Evolutionary conservation across 2,888 invertebrate species (phyloP).

Genomic region (Chrysina gloriosa): DNA sequence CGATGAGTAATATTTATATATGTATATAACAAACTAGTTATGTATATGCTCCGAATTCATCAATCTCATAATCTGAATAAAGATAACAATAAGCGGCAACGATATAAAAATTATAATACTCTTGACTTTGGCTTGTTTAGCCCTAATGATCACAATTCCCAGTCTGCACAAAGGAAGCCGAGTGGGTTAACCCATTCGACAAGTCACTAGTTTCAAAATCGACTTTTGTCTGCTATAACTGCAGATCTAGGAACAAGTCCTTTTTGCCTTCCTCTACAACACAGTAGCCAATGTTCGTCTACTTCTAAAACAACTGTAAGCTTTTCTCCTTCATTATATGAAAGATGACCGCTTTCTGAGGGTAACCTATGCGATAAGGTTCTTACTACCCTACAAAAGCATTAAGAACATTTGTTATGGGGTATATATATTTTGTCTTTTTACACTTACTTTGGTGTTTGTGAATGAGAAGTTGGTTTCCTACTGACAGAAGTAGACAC

Average conservation of each 20-base stretch:
- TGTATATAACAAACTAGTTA: conserved; percentile 25
- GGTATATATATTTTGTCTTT: not conserved
- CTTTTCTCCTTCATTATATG: conserved; percentile 81
- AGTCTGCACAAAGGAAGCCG: conserved; percentile 30
- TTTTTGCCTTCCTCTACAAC: conserved; percentile 80
- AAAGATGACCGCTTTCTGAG: conserved; percentile 82
- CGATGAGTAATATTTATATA: conserved; percentile 11
- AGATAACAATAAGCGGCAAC: conserved; percentile 41
- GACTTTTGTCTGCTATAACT: conserved; percentile 67
- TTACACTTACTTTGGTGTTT: conserved; percentile 65
- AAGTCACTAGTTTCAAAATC: conserved; percentile 52
- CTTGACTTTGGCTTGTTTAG: conserved; percentile 23
- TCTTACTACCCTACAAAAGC: conserved; percentile 72
- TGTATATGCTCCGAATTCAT: conserved; percentile 28
- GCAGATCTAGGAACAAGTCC: conserved; percentile 81
- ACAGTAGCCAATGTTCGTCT: conserved; percentile 80
- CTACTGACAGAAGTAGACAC: conserved; percentile 75
- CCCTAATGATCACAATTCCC: conserved; percentile 44
- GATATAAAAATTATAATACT: conserved; percentile 44
- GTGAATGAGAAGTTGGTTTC: conserved; percentile 62
- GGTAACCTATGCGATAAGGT: conserved; percentile 80
- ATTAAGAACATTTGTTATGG: not conserved
- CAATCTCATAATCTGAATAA: conserved; percentile 35
- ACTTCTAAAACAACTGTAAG: conserved; percentile 80
- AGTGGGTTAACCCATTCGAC: conserved; percentile 10